phyloP scores from a whole-genome alignment of 2,113 vertebrate genomes.

The Formicarius rufipectus region DNA sequence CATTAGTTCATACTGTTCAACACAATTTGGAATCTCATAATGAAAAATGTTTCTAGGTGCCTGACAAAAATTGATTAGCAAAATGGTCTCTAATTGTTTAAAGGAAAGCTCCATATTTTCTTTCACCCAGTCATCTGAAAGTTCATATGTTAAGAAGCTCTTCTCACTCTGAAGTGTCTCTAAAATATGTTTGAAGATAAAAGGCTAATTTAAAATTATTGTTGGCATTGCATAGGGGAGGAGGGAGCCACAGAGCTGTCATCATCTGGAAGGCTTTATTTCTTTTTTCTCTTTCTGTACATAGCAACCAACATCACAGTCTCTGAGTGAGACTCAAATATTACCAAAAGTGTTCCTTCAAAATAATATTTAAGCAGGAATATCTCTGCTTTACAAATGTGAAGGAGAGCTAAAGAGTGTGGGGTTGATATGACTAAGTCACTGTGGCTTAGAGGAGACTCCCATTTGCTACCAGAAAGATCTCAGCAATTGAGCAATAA shows the following conservation, averaged over 20 bases:
- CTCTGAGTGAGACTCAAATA: not conserved
- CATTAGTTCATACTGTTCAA: not conserved
- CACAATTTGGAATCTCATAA: not conserved
- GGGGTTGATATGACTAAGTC: not conserved
- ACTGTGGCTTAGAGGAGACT: not conserved
- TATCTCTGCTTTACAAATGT: not conserved
- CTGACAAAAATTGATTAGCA: conserved; percentile 17
- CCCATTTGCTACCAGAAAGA: not conserved
- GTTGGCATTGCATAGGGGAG: conserved; percentile 22
- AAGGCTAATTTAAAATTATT: conserved; percentile 18
- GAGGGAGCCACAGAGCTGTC: conserved; percentile 10
- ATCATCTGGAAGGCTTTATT: conserved; percentile 8
- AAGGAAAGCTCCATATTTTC: conserved; percentile 28
- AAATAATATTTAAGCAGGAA: not conserved
- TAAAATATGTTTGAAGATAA: conserved; percentile 35
- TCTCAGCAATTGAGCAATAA: not conserved
- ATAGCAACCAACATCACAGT: not conserved
- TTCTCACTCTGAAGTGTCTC: not conserved
- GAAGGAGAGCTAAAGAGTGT: not conserved
- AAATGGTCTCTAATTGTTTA: not conserved
- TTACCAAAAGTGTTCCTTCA: not conserved
- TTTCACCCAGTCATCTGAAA: not conserved
- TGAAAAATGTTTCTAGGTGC: conserved; percentile 8
- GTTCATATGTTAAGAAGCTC: conserved; percentile 7
- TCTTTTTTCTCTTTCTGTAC: conserved; percentile 2